Base-by-base conservation (phyloP, 2,113 vertebrate species). In the Genyomyrus donnyi region DNA sequence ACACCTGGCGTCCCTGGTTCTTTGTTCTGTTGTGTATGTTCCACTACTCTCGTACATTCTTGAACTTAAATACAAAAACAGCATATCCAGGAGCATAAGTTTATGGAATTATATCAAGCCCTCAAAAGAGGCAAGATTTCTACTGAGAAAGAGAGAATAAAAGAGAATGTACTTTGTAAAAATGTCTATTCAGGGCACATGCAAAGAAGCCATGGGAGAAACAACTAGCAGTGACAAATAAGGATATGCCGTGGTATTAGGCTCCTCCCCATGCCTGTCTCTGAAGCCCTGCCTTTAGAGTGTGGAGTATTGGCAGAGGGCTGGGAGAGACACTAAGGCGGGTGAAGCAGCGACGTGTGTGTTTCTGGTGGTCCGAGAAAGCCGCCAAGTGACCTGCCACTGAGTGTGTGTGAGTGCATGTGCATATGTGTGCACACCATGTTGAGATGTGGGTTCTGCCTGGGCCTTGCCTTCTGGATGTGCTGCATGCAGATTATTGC, bases 391-490 rank as follows among this genome's bases (percentile, higher is more conserved):
- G 49, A n/a, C 88, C 46, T n/a, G n/a, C 6, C 3, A 17, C 9
- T 19, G 13, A 62, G 24, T 52, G 24, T 90, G 77, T 85, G 66
- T 91, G 88, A n/a, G 77, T 88, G 89, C 89, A 10, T 85, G 66
- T 85, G 31, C 89, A 9, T 87, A 66, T 62, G 91, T 84, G 89
- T 91, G 90, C 86, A 88, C 52, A 9, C 31, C n/a, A 88, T 88
- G 87, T 45, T 11, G 15, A 62, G 35, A 88, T 13, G 35, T 2
- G 21, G 88, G 88, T 77, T 89, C 11, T 90, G 88, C 90, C 17
- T 46, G 58, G 50, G 90, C 53, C 50, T 91, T 13, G n/a, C 96
- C 45, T 88, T 91, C 8, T 87, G 94, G 91, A 89, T 92, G 35
- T 89, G 95, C 77, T 92, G 83, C 3, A 66, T 85, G 0, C 89